phyloP scores from a whole-genome alignment of 2,888 invertebrate genomes.

The Microplitis deprimator region DNA sequence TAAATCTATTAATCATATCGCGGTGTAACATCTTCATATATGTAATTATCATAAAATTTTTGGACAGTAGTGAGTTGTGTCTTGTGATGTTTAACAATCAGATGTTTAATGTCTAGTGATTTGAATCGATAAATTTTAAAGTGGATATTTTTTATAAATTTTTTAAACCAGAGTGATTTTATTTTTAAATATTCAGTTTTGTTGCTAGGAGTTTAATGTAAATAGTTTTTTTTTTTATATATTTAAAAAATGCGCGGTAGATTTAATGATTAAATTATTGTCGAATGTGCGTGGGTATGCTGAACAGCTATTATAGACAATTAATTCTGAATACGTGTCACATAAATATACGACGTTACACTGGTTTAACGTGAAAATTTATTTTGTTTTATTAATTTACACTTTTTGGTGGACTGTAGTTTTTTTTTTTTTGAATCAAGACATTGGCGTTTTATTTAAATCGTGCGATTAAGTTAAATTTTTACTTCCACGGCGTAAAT shows the following conservation, averaged over 20 bases:
- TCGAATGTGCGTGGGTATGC: background rate
- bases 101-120: background rate
- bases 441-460: background rate
- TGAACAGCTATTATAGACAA: background rate
- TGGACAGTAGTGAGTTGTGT: conserved; percentile 6
- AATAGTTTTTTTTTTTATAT: background rate
- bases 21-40: conserved; percentile 27
- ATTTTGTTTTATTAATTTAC: background rate
- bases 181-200: background rate
- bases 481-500: background rate
- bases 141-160: background rate
- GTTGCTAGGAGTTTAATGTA: background rate
- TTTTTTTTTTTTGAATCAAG: background rate
- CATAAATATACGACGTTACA: background rate
- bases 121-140: background rate
- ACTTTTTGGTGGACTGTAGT: background rate
- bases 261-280: conserved; percentile 1
- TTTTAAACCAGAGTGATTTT: background rate
- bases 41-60: conserved; percentile 35
- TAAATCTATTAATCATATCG: conserved; percentile 41
- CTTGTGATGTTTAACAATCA: background rate
- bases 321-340: background rate
- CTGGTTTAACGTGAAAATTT: background rate
- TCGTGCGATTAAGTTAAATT: background rate
- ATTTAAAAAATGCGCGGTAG: background rate